Evolutionary conservation across 2,113 vertebrate species (phyloP).

Genomic region (Muscicapa adusta): DNA sequence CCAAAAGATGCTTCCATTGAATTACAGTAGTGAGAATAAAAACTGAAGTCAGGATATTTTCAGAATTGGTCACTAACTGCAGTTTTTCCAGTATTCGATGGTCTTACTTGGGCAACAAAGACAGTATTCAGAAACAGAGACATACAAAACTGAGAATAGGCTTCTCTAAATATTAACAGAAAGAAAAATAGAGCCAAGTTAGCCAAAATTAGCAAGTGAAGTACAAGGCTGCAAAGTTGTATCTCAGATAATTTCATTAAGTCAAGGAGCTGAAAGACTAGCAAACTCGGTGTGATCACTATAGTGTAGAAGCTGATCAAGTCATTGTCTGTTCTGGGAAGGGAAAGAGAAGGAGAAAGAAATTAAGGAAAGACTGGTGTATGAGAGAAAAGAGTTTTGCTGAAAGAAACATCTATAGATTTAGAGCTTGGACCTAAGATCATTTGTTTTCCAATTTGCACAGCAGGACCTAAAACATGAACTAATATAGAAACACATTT

Average conservation of each 20-base stretch:
- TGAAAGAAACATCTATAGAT: background rate
- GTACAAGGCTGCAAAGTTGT: background rate
- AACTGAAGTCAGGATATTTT: background rate
- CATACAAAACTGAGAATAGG: background rate
- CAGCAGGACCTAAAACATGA: background rate
- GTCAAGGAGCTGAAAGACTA: background rate
- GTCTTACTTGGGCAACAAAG: background rate
- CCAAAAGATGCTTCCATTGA: background rate
- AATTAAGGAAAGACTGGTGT: background rate
- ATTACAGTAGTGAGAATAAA: background rate
- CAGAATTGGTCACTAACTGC: background rate
- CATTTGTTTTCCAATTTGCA: background rate
- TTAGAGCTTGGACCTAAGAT: background rate
- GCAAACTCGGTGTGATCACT: background rate
- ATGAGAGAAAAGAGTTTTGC: background rate
- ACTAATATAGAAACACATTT: background rate
- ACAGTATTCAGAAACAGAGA: background rate
- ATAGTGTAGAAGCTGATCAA: background rate
- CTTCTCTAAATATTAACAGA: background rate
- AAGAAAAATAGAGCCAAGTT: background rate
- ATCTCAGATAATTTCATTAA: background rate
- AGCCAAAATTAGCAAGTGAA: background rate
- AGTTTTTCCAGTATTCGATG: background rate
- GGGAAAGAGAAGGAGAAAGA: background rate
- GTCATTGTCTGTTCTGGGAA: background rate